These are phyloP conservation scores for Polydrusus pterygomalis DNA, from an alignment of 2,888 invertebrate genomes.

Conservation along the genomic window DNA sequence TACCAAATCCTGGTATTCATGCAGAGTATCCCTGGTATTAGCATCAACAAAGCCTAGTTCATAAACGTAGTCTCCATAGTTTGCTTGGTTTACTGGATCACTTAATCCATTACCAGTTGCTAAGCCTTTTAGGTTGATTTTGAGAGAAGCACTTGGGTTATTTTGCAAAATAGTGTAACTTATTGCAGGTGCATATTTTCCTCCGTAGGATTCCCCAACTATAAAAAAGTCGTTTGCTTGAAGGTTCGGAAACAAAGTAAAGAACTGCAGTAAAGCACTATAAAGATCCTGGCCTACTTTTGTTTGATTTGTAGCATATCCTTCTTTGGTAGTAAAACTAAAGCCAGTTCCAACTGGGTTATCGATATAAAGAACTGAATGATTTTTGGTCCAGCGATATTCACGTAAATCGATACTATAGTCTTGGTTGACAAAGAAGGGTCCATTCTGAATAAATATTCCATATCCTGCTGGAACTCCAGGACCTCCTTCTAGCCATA, in stretches of 20 bases:
- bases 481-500: constrained; percentile 90
- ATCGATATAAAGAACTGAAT: constrained; percentile 91
- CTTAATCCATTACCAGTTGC: constrained; percentile 87
- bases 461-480: constrained; percentile 68
- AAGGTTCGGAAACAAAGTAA: constrained; percentile 25
- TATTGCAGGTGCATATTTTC: constrained; percentile 85
- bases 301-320: constrained; percentile 82
- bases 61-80: constrained; percentile 87
- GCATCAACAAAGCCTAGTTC: constrained; percentile 82
- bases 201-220: constrained; percentile 77
- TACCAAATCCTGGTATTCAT: constrained; percentile 6
- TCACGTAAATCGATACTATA: constrained; percentile 72
- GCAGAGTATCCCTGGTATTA: constrained; percentile 25
- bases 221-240: constrained; percentile 30
- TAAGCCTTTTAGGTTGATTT: constrained; percentile 81
- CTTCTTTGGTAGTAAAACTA: constrained; percentile 83
- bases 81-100: constrained; percentile 85
- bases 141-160: constrained; percentile 75
- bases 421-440: constrained; percentile 12
- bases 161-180: constrained; percentile 83
- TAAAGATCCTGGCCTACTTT: constrained; percentile 85
- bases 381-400: constrained; percentile 85
- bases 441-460: constrained; percentile 29
- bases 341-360: constrained; percentile 92
- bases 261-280: constrained; percentile 13